These are phyloP conservation scores for Tolmerus cingulatus DNA, from an alignment of 2,888 invertebrate genomes.

Conservation along the genomic window DNA sequence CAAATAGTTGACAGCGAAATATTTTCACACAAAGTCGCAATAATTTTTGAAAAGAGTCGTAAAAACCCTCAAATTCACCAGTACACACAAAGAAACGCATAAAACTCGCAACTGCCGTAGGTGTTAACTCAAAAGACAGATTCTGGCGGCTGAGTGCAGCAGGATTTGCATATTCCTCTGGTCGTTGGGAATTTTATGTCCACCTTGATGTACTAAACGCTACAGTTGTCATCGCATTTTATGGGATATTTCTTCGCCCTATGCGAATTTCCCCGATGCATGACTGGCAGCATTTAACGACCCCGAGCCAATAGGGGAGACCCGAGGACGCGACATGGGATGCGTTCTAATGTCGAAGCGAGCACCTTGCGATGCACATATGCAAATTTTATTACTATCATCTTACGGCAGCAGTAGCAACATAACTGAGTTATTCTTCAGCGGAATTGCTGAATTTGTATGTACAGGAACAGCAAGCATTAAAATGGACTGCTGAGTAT, in stretches of 20 bases:
- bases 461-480: not conserved
- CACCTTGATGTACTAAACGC: slow-evolving; percentile 22
- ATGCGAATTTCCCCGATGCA: slow-evolving; percentile 3
- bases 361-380: not conserved
- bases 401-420: not conserved
- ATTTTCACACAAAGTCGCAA: slow-evolving; percentile 19
- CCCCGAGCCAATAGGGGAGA: not conserved
- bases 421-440: not conserved
- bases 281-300: slow-evolving; percentile 16
- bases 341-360: not conserved
- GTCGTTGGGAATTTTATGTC: slow-evolving; percentile 17
- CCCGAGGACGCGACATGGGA: not conserved
- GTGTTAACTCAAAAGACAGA: not conserved
- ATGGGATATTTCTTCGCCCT: slow-evolving; percentile 26
- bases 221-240: slow-evolving; percentile 30
- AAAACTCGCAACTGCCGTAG: slow-evolving; percentile 1
- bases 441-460: not conserved
- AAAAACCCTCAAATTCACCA: not conserved
- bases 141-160: not conserved
- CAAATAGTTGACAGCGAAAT: not conserved
- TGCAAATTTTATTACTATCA: slow-evolving; percentile 6
- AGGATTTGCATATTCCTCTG: slow-evolving; percentile 4
- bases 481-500: not conserved
- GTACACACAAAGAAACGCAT: not conserved
- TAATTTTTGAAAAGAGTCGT: slow-evolving; percentile 17